Conservation (phyloP, 2,888 invertebrate genomes). For the Eucera pruinosa region DNA sequence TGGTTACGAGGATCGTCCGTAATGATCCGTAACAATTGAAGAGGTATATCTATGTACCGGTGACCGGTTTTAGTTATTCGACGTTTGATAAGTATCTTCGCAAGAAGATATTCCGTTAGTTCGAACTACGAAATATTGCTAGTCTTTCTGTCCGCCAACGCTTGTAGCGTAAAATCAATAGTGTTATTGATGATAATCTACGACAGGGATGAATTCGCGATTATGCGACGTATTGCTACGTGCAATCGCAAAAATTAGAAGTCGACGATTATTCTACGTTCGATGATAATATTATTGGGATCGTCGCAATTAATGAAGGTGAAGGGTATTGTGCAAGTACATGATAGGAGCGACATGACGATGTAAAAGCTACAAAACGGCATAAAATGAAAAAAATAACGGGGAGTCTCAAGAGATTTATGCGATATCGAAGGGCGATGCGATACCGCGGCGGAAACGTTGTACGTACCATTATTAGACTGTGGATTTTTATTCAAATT, state of each 20-base stretch:
- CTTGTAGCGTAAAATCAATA: slow-evolving; percentile 26
- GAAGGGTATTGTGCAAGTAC: slow-evolving; percentile 38
- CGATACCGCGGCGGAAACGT: no score
- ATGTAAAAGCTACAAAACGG: slow-evolving; percentile 7
- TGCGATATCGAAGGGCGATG: no score
- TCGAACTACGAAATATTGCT: neutral
- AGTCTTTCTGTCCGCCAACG: neutral
- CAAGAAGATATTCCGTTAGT: slow-evolving; percentile 62
- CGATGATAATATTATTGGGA: slow-evolving; percentile 39
- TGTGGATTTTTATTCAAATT: no score
- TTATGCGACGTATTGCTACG: slow-evolving; percentile 4
- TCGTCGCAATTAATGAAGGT: slow-evolving; percentile 38
- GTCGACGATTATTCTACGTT: slow-evolving; percentile 15
- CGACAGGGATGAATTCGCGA: slow-evolving; percentile 1
- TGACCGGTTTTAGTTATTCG: slow-evolving; percentile 11
- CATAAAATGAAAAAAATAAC: slow-evolving; percentile 22
- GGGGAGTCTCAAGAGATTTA: no score
- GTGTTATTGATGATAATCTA: neutral
- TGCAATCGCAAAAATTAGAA: slow-evolving; percentile 33
- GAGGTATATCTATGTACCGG: neutral
- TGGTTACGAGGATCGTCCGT: neutral
- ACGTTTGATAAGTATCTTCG: slow-evolving; percentile 23
- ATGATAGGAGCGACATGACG: slow-evolving; percentile 53
- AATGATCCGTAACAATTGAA: no score
- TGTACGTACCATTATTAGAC: no score